phyloP scores from a whole-genome alignment of 2,113 vertebrate species.

The Pseudolaguvia tuberculata region DNA sequence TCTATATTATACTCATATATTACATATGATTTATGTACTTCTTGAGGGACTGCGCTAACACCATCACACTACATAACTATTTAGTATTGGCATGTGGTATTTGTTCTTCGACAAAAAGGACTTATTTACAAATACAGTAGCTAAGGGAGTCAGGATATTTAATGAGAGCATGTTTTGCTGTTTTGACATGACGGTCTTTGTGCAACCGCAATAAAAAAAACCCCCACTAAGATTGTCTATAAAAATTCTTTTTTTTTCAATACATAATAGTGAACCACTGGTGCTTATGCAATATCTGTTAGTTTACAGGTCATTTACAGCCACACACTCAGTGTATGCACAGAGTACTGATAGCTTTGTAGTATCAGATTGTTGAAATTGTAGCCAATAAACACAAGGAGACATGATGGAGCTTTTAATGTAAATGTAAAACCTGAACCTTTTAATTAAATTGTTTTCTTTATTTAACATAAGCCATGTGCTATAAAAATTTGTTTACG shows the following conservation, averaged over 20 bases:
- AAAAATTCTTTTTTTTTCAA: conserved; percentile 1
- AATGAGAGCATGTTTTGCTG: neutral
- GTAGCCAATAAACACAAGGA: neutral
- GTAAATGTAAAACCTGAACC: conserved; percentile 54
- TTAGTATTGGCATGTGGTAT: neutral
- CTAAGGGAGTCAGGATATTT: neutral
- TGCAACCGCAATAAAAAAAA: conserved; percentile 52
- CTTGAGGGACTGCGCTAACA: neutral
- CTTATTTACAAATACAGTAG: conserved; percentile 20
- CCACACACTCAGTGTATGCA: neutral
- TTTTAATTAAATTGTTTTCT: conserved; percentile 48
- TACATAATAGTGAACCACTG: neutral
- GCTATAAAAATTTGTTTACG: neutral
- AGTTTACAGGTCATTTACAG: neutral
- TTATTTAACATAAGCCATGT: neutral
- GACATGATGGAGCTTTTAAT: conserved; percentile 32
- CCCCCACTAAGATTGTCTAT: conserved; percentile 25
- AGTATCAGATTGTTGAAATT: neutral
- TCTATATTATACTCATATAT: neutral
- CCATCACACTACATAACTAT: neutral
- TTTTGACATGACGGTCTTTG: conserved; percentile 41
- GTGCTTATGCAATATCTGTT: neutral
- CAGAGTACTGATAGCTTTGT: neutral
- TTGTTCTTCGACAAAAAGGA: neutral
- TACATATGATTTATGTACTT: neutral